Evolutionary conservation across 1,140 invertebrate genomes (phyloP), one percentile per base, ranked within the genome.

Genomic region (Muscidifurax raptorellus): DNA sequence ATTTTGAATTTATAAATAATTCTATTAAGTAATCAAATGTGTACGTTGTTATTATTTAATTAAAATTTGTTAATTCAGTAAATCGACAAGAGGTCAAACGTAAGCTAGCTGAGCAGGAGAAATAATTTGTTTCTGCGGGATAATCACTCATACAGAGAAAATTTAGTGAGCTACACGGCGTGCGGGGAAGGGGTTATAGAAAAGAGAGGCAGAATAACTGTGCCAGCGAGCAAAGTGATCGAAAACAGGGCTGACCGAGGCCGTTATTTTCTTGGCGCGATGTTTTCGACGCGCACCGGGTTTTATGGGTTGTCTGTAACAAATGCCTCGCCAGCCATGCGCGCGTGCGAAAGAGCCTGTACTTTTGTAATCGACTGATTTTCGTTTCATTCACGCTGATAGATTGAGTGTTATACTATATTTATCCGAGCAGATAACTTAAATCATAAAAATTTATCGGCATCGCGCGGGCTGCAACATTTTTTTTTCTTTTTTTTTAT

Each of bases 281-380:
- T 74, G 71, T 74, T 74, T 74, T 74, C 71, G 71, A 74, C 71
- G 15, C 71, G 15, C 32, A 32, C 18, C 71, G 71, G 28, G 71
- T 74, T 74, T 40, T 74, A 74, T 28, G 30, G 71, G 30, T 74
- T 74, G 71, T 74, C 71, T 40, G 71, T 74, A 74, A 74, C 71
- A 74, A 74, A 74, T 74, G 71, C 71, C 22, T 36, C 71, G 71
- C 13, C 30, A 12, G 27, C 6, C 22, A 22, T 36, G 71, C 30
- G 47, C 18, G 47, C 13, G 47, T 2, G 47, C 13, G 52, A 22
- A n/a, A 59, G 13, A 74, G 71, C 30, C 22, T 12, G 69, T 72
- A 72, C 30, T 40, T 74, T 74, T 40, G 71, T 74, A 74, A 74
- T 74, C 71, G 71, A 74, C 71, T 74, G 71, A 74, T 74, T 74